Evolutionary conservation across 2,797 vertebrate species (phyloP), one percentile per base, ranked within the genome.

Genomic region (Rousettus madagascariensis): DNA sequence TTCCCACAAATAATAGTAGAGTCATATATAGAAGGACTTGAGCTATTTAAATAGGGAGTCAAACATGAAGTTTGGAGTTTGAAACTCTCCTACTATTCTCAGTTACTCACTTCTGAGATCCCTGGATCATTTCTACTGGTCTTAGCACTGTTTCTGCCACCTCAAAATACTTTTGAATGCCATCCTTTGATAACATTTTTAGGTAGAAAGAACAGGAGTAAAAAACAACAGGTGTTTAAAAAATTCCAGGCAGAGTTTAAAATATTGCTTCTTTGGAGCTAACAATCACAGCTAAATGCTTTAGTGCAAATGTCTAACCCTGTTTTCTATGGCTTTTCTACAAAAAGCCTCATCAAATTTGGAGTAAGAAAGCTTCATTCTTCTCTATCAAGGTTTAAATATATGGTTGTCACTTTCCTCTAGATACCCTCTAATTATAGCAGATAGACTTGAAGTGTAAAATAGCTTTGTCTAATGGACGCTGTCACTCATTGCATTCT

Each of bases 361-460:
- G 63, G 80, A 95, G 33, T 86, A 93, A 96, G 89, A 94, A 96
- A 91, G 95, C 89, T 28, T 94, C 78, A 88, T 95, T 97, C 96
- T 98, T 96, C 55, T 94, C 83, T 92, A 74, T 96, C 92, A 91
- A 84, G 88, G 86, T 95, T 98, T 94, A 96, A 96, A 97, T 97
- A 30, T 95, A 30, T 95, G 93, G 97, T 90, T 97, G 97, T 97
- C 96, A 97, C 96, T 97, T 97, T 92, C 85, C 55, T 94, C 49
- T 94, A 92, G 96, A 94, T 97, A 97, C 97, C 94, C 96, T 96
- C 93, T 97, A 95, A 96, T 97, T 97, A 97, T 77, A 96, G 91
- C 68, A 92, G 90, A 94, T 96, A 92, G 93, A 95, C 96, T 90
- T 97, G 95, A 97, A 97, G 84, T 96, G 82, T 96, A 95, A 97